Base-by-base conservation (phyloP, 2,797 vertebrate genomes). In the Sebastes cheni region DNA sequence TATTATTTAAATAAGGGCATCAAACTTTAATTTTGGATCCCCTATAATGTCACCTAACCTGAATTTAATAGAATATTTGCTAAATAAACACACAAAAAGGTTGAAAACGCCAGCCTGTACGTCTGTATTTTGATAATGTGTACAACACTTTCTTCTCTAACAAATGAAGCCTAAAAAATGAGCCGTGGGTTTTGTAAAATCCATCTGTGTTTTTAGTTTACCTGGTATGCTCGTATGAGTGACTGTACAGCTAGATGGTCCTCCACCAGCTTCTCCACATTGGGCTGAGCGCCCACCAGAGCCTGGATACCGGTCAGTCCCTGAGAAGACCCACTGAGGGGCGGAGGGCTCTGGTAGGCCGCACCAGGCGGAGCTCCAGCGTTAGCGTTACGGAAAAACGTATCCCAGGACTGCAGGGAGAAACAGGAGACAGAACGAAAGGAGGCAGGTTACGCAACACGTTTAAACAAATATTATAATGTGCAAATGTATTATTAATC, bases 191-290 rank as follows among this genome's bases (percentile, higher is more conserved):
- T 16, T 46, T 46, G 42, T 46, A 46, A 46, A 16, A 46, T 46
- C 42, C 42, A 46, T 18, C 42, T 46, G 69, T 74, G 71, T 84
- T 16, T 82, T 34, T 36, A 16, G 25, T 60, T 54, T 95, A 99
- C 98, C 98, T 99, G 98, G 77, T 99, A 99, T 0, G 97, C 97
- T 77, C 98, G 95, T 89, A 99, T 97, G 79, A 99, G 98, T 3
- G 98, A 97, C 1, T 99, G 98, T 10, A 99, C 97, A 0, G 98
- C 98, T 4, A 99, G 93, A 73, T 99, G 98, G 86, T 99, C 98
- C 84, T 96, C 96, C 89, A 99, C 97, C 71, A 99, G 94, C 83
- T 99, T 99, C 90, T 98, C 97, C 86, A 98, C 93, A 0, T 95
- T 95, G 71, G 96, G 94, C 89, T 96, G 97, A 6, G 93, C 89